Conservation (phyloP, 1,140 invertebrate species). For the Pseudoatta argentina region DNA sequence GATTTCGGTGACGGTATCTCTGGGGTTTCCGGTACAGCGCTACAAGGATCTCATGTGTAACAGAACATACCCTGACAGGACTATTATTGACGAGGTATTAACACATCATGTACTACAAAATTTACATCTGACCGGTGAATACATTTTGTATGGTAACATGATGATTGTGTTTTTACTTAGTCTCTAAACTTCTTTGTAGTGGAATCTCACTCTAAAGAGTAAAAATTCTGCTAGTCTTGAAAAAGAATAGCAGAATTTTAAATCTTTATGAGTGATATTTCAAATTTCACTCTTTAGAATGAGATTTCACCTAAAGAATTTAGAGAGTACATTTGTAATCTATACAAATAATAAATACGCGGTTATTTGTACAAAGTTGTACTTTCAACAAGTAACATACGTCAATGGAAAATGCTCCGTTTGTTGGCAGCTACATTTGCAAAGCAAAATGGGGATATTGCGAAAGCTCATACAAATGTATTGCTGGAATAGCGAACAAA, state of each 20-base stretch:
- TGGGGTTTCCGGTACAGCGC: slow-evolving; percentile 25
- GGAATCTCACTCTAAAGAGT: too few relatives aligned
- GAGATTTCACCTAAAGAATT: too few relatives aligned
- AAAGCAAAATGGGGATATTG: slow-evolving; percentile 50
- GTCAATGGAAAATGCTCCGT: slow-evolving; percentile 24
- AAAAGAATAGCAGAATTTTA: too few relatives aligned
- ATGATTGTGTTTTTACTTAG: neutral
- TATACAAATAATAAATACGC: neutral
- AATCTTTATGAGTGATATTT: too few relatives aligned
- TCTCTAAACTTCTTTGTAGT: too few relatives aligned
- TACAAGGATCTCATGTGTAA: slow-evolving; percentile 31
- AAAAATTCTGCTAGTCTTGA: too few relatives aligned
- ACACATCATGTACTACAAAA: slow-evolving; percentile 16
- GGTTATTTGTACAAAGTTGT: neutral
- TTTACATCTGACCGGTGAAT: neutral
- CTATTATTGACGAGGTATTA: slow-evolving; percentile 48
- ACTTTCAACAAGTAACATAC: neutral
- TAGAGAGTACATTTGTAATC: too few relatives aligned
- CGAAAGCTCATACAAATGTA: slow-evolving; percentile 43
- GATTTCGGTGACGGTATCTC: slow-evolving; percentile 52
- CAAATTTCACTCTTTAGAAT: too few relatives aligned
- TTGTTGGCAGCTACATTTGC: slow-evolving; percentile 46
- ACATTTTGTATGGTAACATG: neutral
- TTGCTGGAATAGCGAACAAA: slow-evolving; percentile 31
- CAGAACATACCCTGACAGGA: slow-evolving; percentile 11